Percentiles rank a stretch among this genome's conserved stretches.
Conservation (phyloP, 2,888 invertebrate genomes). For the Epirrhoe alternata region DNA sequence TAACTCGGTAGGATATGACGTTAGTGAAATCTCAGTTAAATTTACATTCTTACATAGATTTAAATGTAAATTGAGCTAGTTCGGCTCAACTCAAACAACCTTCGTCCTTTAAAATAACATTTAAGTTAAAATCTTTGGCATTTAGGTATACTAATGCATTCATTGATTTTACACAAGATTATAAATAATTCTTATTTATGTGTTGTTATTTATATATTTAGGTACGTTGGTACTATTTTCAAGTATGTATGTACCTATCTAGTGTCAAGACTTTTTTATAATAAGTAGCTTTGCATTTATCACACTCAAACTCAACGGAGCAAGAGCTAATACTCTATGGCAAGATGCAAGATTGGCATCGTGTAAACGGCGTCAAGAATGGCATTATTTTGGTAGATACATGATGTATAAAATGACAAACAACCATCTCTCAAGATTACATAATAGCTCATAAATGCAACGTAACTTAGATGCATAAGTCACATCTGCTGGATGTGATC, state of each 20-base stretch:
- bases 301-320: too few species aligned
- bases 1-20: constrained; percentile 26
- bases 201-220: neutral
- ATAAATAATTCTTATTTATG: neutral
- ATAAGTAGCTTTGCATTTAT: neutral
- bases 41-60: constrained; percentile 29
- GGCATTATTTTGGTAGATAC: too few species aligned
- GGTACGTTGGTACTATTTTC: too few species aligned
- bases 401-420: too few species aligned
- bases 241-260: too few species aligned
- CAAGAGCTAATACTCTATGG: too few species aligned
- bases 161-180: neutral
- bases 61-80: constrained; percentile 30
- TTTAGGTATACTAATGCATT: neutral
- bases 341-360: too few species aligned
- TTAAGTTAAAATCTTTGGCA: constrained; percentile 14
- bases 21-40: constrained; percentile 26
- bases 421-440: too few species aligned
- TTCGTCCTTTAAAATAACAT: constrained; percentile 15
- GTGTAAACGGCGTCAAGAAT: too few species aligned
- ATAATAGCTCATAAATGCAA: too few species aligned
- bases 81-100: constrained; percentile 21
- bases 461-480: too few species aligned
- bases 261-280: neutral
- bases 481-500: too few species aligned